Base-by-base conservation (phyloP, 2,888 invertebrate species). In the Tachina lurida region DNA sequence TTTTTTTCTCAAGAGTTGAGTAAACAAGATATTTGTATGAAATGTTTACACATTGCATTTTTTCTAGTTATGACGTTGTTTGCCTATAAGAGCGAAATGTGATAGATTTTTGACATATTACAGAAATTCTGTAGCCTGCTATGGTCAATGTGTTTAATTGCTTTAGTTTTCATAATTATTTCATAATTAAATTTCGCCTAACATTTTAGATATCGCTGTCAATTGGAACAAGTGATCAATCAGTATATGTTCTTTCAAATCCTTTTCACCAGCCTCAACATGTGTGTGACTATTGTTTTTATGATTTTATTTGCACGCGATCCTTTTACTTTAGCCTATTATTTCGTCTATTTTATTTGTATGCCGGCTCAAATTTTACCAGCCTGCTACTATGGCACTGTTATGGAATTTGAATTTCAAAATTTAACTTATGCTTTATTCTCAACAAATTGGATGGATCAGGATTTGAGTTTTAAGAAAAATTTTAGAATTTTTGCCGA, bases 361-460 rank as follows among this genome's bases (percentile, higher is more conserved):
- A 82, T 87, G 77, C 19, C 77, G 1, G 19, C 60, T 15, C 84
- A 88, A 54, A 84, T 88, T 54, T 78, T 87, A 10, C 87, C 87
- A 3, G 58, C 77, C 12, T 88, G 88, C 54, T 88, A 88, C 74
- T 88, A 79, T 52, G 88, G 87, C 19, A 78, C 74, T 0, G 17
- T 67, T 1, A 62, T 87, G 60, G 82, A 88, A 49, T 13, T 52
- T 12, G 88, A 87, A 62, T 87, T 88, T 70, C 70, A 83, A 54
- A 31, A 86, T n/a, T 58, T 87, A 58, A 63, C 84, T 3, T 73
- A 84, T 68, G 83, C 87, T n/a, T 49, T 88, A 15, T 87, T 84
- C 41, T 81, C 87, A 0, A 80, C 83, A 19, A 88, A 89, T 54
- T 88, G 87, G 87, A n/a, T 78, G 22, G 74, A 78, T 9, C 87